Conservation (phyloP, 2,888 invertebrate genomes). For the Melanotus villosus region DNA sequence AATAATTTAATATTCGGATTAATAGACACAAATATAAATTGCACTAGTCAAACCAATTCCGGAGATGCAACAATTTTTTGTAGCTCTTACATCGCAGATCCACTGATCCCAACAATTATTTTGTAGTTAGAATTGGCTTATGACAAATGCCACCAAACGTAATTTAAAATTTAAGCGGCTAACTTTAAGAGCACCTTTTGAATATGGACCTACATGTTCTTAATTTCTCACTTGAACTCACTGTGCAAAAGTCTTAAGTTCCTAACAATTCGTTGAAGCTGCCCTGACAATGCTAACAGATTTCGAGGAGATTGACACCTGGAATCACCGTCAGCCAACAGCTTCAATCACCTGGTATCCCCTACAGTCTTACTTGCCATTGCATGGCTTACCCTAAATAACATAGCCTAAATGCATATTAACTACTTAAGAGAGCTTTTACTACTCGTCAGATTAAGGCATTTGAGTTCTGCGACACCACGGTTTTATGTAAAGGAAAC, state of each 20-base stretch:
- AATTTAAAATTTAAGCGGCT: conserved; percentile 42
- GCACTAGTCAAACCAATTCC: no score
- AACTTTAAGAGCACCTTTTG: conserved; percentile 58
- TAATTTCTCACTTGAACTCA: conserved; percentile 54
- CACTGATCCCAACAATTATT: background rate
- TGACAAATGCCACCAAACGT: conserved; percentile 28
- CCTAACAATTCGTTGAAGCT: conserved; percentile 34
- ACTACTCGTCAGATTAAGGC: conserved; percentile 27
- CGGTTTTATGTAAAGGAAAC: background rate
- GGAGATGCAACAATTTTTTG: no score
- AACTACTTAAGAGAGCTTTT: conserved; percentile 41
- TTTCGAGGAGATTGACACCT: conserved; percentile 22
- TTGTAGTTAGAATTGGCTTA: background rate
- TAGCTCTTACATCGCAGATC: background rate
- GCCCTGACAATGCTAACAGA: conserved; percentile 6
- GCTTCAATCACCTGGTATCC: conserved; percentile 66
- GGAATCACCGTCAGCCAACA: conserved; percentile 23
- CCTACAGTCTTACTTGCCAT: conserved; percentile 63
- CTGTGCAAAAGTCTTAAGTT: conserved; percentile 58
- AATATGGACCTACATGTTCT: conserved; percentile 60
- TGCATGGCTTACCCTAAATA: conserved; percentile 48
- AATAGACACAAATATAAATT: no score
- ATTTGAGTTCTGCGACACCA: conserved; percentile 28
- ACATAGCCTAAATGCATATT: conserved; percentile 41
- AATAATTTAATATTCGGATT: no score